These are phyloP conservation scores for Drosophila mettleri DNA, from an alignment of 2,888 invertebrate genomes.

Conservation along the genomic window DNA sequence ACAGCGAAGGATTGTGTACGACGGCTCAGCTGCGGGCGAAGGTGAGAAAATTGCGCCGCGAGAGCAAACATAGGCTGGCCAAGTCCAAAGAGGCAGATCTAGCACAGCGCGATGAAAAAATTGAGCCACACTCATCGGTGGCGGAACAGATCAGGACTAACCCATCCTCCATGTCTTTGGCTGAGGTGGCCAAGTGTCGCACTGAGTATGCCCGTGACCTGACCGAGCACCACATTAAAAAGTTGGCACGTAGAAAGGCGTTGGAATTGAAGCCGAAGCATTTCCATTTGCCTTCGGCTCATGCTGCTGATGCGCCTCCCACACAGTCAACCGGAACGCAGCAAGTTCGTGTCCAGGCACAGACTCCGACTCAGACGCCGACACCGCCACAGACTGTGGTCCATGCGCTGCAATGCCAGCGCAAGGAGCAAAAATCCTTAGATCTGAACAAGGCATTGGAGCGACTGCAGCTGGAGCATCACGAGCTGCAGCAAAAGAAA, in stretches of 20 bases:
- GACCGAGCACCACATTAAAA: background rate
- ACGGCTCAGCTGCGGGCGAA: slow-evolving; percentile 6
- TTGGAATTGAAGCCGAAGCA: background rate
- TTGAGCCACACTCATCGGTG: background rate
- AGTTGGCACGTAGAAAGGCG: background rate
- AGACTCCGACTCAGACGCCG: no score
- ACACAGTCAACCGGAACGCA: no score
- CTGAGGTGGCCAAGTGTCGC: background rate
- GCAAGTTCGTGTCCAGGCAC: background rate
- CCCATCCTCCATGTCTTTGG: background rate
- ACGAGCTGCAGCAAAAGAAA: slow-evolving; percentile 14
- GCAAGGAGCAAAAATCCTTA: background rate
- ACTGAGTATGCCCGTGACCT: background rate
- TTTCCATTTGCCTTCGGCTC: background rate
- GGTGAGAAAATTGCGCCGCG: slow-evolving; percentile 16
- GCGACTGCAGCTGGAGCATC: slow-evolving; percentile 29
- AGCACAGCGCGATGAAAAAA: background rate
- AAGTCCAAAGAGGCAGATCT: slow-evolving; percentile 1
- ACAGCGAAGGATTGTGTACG: background rate
- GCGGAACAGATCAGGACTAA: background rate
- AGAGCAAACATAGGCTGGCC: slow-evolving; percentile 18
- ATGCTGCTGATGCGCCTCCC: no score
- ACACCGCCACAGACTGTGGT: no score
- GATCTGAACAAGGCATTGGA: slow-evolving; percentile 17
- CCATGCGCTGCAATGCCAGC: background rate